Base-by-base conservation (phyloP, 2,888 invertebrate genomes). In the Lepidocyrtinus sp. region DNA sequence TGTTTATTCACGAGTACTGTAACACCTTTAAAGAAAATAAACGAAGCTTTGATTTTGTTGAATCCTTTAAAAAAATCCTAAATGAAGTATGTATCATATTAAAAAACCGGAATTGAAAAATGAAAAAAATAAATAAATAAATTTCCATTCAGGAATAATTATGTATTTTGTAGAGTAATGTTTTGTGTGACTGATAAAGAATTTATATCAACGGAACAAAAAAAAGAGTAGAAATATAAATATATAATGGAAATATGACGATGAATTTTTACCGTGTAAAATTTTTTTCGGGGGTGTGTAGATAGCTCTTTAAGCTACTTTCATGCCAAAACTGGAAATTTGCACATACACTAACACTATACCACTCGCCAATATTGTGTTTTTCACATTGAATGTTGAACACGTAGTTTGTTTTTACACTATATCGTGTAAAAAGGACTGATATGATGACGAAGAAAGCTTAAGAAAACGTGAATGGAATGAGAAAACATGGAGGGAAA, bases 171-270 rank as follows among this genome's bases (percentile, higher is more conserved):
- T 50, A 2, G 50, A 7, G 50, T 50, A 50, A 50, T 50, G n/a
- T 7, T 50, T 50, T 50, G 50, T 50, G 50, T 50, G 50, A 50
- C 50, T 50, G 50, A 50, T 50, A n/a, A 50, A 50, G 50, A 50
- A n/a, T 50, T 50, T 50, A 50, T 50, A 50, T 50, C 50, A 50
- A 50, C 17, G 50, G 50, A 50, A 7, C 50, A 50, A 50, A 50
- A n/a, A n/a, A n/a, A n/a, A 50, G 50, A 50, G 17, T n/a, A n/a
- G n/a, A 50, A 7, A 1, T 50, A 50, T 15, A 50, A 50, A 50
- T 50, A 50, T 50, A 50, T 50, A 12, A 36, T 36, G 36, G 12
- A 50, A 50, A 50, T 7, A n/a, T n/a, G n/a, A n/a, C n/a, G n/a
- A n/a, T n/a, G n/a, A 50, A 50, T 50, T 50, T 50, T 50, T 50